Evolutionary conservation across 2,888 invertebrate species (phyloP).

Genomic region (Ctena decussata): DNA sequence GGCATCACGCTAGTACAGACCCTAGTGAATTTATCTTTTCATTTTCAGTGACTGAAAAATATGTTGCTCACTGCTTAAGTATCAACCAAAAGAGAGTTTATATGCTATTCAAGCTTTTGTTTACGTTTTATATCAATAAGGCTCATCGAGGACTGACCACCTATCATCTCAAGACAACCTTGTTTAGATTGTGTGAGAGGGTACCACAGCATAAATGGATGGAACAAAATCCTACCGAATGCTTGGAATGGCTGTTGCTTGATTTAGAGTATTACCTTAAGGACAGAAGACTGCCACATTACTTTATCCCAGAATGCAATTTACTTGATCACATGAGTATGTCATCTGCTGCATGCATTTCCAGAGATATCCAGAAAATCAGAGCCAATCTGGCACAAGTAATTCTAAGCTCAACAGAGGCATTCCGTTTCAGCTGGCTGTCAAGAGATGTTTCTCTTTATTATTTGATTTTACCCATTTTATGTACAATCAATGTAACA

Average conservation of each 20-base stretch:
- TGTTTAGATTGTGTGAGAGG: conserved; percentile 14
- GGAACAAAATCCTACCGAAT: neutral
- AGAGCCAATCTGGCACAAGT: neutral
- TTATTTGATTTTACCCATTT: neutral
- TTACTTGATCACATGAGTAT: neutral
- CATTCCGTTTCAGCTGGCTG: conserved; percentile 5
- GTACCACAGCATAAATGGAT: neutral
- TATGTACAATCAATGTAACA: neutral
- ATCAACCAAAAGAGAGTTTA: conserved; percentile 14
- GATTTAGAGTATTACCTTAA: neutral
- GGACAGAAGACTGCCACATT: neutral
- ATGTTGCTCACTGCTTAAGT: conserved; percentile 6
- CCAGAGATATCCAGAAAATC: neutral
- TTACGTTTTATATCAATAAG: neutral
- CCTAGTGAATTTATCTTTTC: conserved; percentile 7
- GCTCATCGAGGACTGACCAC: conserved; percentile 19
- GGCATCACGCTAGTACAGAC: neutral
- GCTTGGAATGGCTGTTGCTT: neutral
- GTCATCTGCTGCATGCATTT: neutral
- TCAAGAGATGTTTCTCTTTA: conserved; percentile 10
- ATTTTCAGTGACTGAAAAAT: conserved; percentile 22
- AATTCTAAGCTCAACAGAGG: neutral
- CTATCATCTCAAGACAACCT: conserved; percentile 20
- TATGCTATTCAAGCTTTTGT: conserved; percentile 17
- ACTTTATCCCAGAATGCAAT: conserved; percentile 24